Base-by-base conservation (phyloP, 1,140 invertebrate species). In the Drosophila pruinosa region DNA sequence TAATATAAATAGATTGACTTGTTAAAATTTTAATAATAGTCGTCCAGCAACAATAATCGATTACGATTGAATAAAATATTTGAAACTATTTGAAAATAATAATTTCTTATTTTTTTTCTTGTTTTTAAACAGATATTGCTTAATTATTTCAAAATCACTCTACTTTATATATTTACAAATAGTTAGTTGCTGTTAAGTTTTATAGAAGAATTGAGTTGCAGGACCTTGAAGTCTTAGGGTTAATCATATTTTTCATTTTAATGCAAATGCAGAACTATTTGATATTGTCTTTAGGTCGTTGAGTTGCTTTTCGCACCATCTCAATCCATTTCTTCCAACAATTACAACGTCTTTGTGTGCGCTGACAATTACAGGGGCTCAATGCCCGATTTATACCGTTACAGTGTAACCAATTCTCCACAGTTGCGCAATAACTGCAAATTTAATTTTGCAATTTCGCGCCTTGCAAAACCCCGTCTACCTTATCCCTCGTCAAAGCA, bases 371-470 rank as follows among this genome's bases (percentile, higher is more conserved):
- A 68, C 41, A 45, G 31, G 39, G 41, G 50, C 41, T 52, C 69
- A 68, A 68, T 72, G 48, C 47, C 38, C 70, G 63, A 67, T 72
- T 67, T 67, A 67, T 73, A 77, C 63, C 70, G 78, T 77, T 71
- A 77, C 81, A 81, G 50, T 59, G 77, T 85, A 81, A 85, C 77
- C 81, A 85, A 85, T 85, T 85, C 83, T 80, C 81, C 74, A 85
- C 86, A 82, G 81, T 85, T 85, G 81, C 69, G 81, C 81, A 86
- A 85, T 85, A 85, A 85, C 81, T 85, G 81, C 81, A 86, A 85
- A 85, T 85, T 85, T 85, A 86, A 85, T 85, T 85, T 85, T 64
- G 81, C 81, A 85, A 85, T 85, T 85, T 85, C 81, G 81, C 81
- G 81, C 81, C 78, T 75, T 75, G 58, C 47, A 36, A 54, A 59